Conservation (phyloP, 2,797 vertebrate species). For the Crax fasciolata region DNA sequence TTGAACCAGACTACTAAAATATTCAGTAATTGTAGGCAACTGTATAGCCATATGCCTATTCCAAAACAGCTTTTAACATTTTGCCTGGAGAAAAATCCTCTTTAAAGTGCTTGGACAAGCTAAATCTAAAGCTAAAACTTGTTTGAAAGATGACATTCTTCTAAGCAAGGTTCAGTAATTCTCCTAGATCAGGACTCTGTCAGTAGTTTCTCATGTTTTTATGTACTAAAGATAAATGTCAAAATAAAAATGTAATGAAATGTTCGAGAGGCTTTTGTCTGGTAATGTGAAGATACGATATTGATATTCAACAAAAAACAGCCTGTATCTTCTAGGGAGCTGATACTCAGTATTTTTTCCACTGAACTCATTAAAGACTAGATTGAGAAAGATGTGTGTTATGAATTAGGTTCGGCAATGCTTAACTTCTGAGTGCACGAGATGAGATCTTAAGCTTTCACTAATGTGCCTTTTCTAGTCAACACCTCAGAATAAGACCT, state of each 20-base stretch:
- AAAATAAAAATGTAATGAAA: slow-evolving; percentile 46
- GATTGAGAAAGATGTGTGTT: neutral
- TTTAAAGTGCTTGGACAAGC: slow-evolving; percentile 71
- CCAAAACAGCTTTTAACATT: slow-evolving; percentile 59
- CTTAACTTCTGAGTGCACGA: neutral
- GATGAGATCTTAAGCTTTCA: neutral
- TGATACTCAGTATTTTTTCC: neutral
- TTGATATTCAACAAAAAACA: neutral
- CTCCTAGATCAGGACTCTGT: slow-evolving; percentile 43
- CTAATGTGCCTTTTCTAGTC: neutral
- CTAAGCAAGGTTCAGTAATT: slow-evolving; percentile 52
- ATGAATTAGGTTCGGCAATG: neutral
- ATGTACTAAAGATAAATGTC: slow-evolving; percentile 45
- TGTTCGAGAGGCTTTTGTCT: neutral
- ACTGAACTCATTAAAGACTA: neutral
- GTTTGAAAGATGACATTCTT: slow-evolving; percentile 65
- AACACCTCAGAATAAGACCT: neutral
- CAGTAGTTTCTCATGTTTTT: slow-evolving; percentile 27
- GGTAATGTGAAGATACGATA: slow-evolving; percentile 8
- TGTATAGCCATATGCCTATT: slow-evolving; percentile 49
- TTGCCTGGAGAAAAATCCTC: slow-evolving; percentile 69
- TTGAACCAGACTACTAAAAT: slow-evolving; percentile 66
- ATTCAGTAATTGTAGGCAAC: slow-evolving; percentile 61
- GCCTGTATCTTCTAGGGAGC: neutral
- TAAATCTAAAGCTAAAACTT: slow-evolving; percentile 73